phyloP scores from a whole-genome alignment of 2,888 invertebrate species.

The Artemia sinica region DNA sequence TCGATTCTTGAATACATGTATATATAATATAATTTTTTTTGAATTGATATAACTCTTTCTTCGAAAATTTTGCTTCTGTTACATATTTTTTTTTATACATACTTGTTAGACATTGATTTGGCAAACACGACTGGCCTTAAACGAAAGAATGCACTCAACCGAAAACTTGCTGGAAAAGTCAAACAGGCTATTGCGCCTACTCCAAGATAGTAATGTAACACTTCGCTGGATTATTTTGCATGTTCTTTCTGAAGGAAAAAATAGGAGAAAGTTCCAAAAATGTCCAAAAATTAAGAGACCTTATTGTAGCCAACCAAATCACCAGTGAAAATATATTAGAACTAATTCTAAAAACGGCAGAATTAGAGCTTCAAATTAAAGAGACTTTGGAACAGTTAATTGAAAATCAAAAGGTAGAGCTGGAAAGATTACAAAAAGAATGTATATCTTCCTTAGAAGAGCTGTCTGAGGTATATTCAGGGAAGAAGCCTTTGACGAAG shows the following conservation, averaged over 20 bases:
- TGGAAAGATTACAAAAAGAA: constrained; percentile 58
- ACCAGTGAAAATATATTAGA: constrained; percentile 50
- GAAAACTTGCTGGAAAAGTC: constrained; percentile 63
- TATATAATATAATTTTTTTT: too few species aligned
- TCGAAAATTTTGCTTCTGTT: too few species aligned
- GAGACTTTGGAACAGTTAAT: constrained; percentile 57
- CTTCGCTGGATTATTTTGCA: constrained; percentile 83
- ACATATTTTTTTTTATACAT: neutral
- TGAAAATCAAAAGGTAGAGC: constrained; percentile 50
- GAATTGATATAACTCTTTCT: too few species aligned
- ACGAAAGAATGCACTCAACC: constrained; percentile 65
- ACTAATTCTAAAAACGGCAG: constrained; percentile 67
- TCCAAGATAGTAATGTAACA: constrained; percentile 77
- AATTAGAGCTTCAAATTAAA: constrained; percentile 70
- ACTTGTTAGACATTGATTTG: constrained; percentile 32
- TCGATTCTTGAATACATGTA: too few species aligned
- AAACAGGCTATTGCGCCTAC: constrained; percentile 53
- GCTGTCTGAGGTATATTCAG: constrained; percentile 74
- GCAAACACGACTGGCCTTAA: constrained; percentile 41
- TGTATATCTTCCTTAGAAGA: constrained; percentile 61
- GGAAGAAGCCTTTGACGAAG: constrained; percentile 63
- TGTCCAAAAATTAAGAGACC: constrained; percentile 13
- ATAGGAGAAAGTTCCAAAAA: constrained; percentile 16
- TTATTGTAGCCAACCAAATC: constrained; percentile 56
- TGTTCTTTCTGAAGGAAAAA: constrained; percentile 39